phyloP scores from a whole-genome alignment of 1,140 invertebrate genomes.

The Drosophila biarmipes region DNA sequence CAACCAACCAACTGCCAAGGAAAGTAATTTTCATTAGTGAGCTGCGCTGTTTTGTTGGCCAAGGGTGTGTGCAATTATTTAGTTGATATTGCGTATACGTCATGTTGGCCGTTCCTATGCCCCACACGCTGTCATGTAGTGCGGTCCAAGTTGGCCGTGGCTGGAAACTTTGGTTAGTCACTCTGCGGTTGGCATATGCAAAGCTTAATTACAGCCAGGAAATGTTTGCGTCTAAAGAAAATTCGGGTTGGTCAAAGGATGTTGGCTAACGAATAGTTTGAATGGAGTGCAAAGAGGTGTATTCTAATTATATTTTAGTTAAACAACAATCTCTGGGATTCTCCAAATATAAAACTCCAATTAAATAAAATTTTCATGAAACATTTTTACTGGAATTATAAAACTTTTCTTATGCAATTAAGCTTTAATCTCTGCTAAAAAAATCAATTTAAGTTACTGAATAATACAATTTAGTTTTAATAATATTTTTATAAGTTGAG shows the following conservation, averaged over 20 bases:
- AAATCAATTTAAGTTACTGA: too few relatives aligned
- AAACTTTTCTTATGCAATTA: background rate
- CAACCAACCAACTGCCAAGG: conserved; percentile 25
- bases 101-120: conserved; percentile 50
- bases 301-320: background rate
- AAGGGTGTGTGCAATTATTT: conserved; percentile 67
- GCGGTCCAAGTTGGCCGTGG: conserved; percentile 6
- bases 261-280: background rate
- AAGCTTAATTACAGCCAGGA: conserved; percentile 30
- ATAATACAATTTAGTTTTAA: too few relatives aligned
- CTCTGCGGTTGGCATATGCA: conserved; percentile 35
- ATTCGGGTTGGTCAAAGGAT: background rate
- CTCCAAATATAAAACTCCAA: too few relatives aligned
- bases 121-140: conserved; percentile 10
- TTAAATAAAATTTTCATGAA: too few relatives aligned
- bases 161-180: conserved; percentile 27
- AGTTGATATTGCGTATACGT: conserved; percentile 69
- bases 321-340: background rate
- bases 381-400: background rate
- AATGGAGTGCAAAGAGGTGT: background rate
- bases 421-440: too few relatives aligned
- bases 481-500: too few relatives aligned
- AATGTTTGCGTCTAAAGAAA: conserved; percentile 8
- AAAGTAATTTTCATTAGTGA: conserved; percentile 79
- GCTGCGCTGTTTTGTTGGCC: conserved; percentile 8